Evolutionary conservation across 2,888 invertebrate genomes (phyloP), one percentile per base, ranked within the genome.

Genomic region (Hypomecis punctinalis): DNA sequence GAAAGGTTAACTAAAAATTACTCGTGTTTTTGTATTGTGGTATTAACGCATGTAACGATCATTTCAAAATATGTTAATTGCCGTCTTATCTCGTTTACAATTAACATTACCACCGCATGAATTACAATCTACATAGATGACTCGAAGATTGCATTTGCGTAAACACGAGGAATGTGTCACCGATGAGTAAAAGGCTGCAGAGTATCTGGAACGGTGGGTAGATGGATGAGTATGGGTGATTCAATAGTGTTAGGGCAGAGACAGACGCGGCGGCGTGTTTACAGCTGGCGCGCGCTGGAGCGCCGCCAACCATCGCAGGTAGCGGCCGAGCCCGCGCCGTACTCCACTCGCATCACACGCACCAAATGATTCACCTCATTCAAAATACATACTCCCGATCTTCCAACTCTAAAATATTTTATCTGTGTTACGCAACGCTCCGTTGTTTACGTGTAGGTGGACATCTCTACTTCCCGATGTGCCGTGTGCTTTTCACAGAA

Each of bases 251-350:
- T 60, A 59, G 51, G 66, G 58, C 55, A 56, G 60, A 66, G 68
- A 77, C 76, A 81, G 82, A 80, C 76, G 73, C 74, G 67, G 70
- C 69, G 79, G 80, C 79, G 78, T 85, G 85, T 86, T 85, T 88
- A 85, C 84, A 82, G 80, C 75, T 75, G 74, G 68, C 67, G 69
- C 48, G 64, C 58, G 71, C 84, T 91, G 91, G 91, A 86, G 70
- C 75, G 66, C 55, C 69, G 91, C 91, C 91, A 91, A 88, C 81
- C 86, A 78, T 82, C 87, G 83, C 91, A 91, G 91, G 91, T 91
- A 91, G 84, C 86, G 79, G 23, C 23, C 23, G 23, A 85, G 83
- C 79, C 78, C 78, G 79, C 79, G 73, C 78, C 77, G 78, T 80
- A 74, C 80, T 82, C 76, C 82, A 82, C 85, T 88, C 88, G 89